A percentile compares a stretch with the other conserved stretches of the same genome.
Evolutionary conservation across 2,888 invertebrate species (phyloP).

Genomic region (Dicranocentrus wangi): DNA sequence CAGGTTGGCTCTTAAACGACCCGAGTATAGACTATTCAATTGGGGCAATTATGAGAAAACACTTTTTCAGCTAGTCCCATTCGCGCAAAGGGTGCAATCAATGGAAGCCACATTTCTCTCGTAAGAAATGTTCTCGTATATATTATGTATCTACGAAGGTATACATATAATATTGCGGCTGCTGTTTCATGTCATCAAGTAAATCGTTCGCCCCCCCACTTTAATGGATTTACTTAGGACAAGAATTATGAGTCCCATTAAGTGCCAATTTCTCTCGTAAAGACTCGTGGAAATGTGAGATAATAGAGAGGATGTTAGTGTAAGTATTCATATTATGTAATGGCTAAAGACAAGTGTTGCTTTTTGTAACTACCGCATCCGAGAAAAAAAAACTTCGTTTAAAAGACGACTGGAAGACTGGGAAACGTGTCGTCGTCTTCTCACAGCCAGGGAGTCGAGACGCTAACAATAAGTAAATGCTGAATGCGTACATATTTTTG

Average conservation of each 20-base stretch:
- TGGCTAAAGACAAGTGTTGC: conserved; percentile 31
- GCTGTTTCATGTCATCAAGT: conserved; percentile 60
- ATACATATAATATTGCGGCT: no score
- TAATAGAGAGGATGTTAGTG: conserved; percentile 37
- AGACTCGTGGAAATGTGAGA: conserved; percentile 51
- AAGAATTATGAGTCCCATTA: conserved; percentile 62
- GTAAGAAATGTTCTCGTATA: no score
- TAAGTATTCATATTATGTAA: conserved; percentile 56
- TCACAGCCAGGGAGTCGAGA: no score
- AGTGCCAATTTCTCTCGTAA: conserved; percentile 43
- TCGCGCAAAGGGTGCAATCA: neutral
- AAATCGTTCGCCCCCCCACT: conserved; percentile 18
- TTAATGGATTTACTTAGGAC: conserved; percentile 53
- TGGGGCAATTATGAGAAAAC: conserved; percentile 28
- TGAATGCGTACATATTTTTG: no score
- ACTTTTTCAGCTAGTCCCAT: conserved; percentile 15
- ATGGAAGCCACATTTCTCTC: no score
- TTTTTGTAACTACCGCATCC: conserved; percentile 3
- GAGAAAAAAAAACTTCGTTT: no score
- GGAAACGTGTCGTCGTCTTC: no score
- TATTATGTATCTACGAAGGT: no score
- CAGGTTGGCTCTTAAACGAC: no score
- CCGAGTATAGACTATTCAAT: neutral
- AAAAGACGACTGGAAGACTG: no score
- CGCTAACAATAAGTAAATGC: no score